Evolutionary conservation across 2,888 invertebrate species (phyloP), one percentile per base, ranked within the genome.

Genomic region (Torymus auratus): DNA sequence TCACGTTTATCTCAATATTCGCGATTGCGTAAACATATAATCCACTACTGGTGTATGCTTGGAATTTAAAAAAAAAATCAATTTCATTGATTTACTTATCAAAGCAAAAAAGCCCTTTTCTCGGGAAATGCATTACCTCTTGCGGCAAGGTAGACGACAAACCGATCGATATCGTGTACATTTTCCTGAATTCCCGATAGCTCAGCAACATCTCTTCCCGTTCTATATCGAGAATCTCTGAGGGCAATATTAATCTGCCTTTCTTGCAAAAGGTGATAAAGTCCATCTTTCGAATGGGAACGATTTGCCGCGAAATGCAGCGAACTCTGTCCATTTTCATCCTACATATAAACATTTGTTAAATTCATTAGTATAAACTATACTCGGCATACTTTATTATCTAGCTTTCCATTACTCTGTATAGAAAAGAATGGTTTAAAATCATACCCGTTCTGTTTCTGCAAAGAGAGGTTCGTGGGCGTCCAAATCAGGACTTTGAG

Each of bases 291-390:
- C 0, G 96, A 94, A 88, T 97, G 97, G 0, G 95, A 93, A 67
- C 96, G 93, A 0, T 96, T 95, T 0, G 96, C 95, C 0, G 97
- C 97, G 91, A 96, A 97, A 91, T 98, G 97, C 55, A 97, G 91
- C 93, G 97, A 95, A 82, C 96, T 96, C 90, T 97, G 97, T 0
- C 97, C 97, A 86, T 96, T 96, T 88, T 97, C 97, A 86, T 97
- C 97, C 95, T 96, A 85, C 23, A 87, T n/a, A n/a, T n/a, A n/a
- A n/a, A 56, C 28, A 60, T 70, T 23, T 15, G 41, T 65, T n/a
- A 1, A 65, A 14, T 12, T 28, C 41, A 64, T n/a, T 13, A n/a
- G 2, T 65, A 50, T 41, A 41, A 28, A n/a, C 14, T 0, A 14
- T 64, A 64, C 0, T n/a, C 13, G 62, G 15, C 14, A 52, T 7